Conservation (phyloP, 2,797 vertebrate genomes). For the Tenualosa thibaudeaui region DNA sequence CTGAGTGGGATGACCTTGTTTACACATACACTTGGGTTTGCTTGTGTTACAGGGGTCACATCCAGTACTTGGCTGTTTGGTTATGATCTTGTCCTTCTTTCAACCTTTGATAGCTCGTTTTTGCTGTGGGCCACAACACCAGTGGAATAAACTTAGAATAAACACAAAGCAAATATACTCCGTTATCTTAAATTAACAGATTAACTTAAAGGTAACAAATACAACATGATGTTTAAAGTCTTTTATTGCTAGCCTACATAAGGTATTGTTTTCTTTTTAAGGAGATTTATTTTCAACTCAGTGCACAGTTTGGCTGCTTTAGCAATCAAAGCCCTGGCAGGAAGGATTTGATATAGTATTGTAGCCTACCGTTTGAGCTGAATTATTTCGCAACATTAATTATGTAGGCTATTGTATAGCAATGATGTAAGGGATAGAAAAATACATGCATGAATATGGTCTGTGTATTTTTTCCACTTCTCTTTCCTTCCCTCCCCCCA, state of each 20-base stretch:
- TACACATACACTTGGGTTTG: not conserved
- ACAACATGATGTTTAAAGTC: not conserved
- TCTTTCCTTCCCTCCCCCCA: constrained; percentile 49
- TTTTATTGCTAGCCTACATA: not conserved
- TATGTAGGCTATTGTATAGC: too few relatives aligned
- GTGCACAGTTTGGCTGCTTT: constrained; percentile 65
- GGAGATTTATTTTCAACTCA: constrained; percentile 72
- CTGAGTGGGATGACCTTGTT: too few relatives aligned
- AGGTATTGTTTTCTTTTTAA: constrained; percentile 39
- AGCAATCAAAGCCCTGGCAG: constrained; percentile 67
- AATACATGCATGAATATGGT: not conserved
- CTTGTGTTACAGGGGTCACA: constrained; percentile 62
- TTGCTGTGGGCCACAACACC: constrained; percentile 68
- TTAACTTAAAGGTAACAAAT: too few relatives aligned
- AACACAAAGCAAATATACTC: not conserved
- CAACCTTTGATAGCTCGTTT: constrained; percentile 61
- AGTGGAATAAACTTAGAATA: constrained; percentile 55
- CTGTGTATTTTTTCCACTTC: not conserved
- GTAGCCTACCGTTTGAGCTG: too few relatives aligned
- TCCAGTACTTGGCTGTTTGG: constrained; percentile 66
- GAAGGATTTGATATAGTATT: constrained; percentile 52
- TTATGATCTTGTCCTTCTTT: constrained; percentile 63
- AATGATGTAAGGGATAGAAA: not conserved
- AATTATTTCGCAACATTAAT: too few relatives aligned
- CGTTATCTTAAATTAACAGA: not conserved